Evolutionary conservation across 2,888 invertebrate genomes (phyloP), one percentile per base, ranked within the genome.

Genomic region (Microplitis manilae): DNA sequence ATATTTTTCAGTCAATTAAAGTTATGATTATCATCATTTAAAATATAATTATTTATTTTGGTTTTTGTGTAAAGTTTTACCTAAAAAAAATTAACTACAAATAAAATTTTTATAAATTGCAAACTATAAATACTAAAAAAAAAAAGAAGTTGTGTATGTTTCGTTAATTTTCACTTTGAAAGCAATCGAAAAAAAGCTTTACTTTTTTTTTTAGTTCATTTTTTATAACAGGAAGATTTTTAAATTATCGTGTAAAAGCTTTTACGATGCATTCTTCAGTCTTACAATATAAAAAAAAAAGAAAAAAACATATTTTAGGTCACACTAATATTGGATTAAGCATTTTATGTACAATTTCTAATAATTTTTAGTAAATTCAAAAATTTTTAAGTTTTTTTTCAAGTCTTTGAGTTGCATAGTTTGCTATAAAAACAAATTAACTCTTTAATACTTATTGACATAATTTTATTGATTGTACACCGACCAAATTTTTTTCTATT

Each of bases 391-490:
- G 30, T 30, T 67, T 73, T 60, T 71, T 65, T 72, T 62, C 38
- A 68, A 68, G 62, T 80, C 64, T 77, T 77, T 38, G 30, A 30
- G 30, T 30, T 30, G 30, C 30, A 30, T 30, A 30, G 30, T 30
- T 30, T 30, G 30, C 30, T 30, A 30, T 30, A 30, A 30, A 30
- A 30, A 30, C 30, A 30, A 30, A 30, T 30, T 2, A 30, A 30
- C 30, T 30, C 30, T 30, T 30, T 30, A 30, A 30, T 30, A 30
- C 30, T 30, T 30, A 30, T 30, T 30, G 30, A 30, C 30, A 68
- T 75, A 20, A n/a, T 69, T 67, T 20, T 80, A 76, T 81, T 79
- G 79, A 81, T 81, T 80, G 81, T 81, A 81, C 80, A 80, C 78
- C 75, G 79, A 79, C 80, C 41, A 75, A 77, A 40, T 68, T 68